These are phyloP conservation scores for Drosophila lacertosa DNA, from an alignment of 1,140 invertebrate genomes.

Conservation along the genomic window DNA sequence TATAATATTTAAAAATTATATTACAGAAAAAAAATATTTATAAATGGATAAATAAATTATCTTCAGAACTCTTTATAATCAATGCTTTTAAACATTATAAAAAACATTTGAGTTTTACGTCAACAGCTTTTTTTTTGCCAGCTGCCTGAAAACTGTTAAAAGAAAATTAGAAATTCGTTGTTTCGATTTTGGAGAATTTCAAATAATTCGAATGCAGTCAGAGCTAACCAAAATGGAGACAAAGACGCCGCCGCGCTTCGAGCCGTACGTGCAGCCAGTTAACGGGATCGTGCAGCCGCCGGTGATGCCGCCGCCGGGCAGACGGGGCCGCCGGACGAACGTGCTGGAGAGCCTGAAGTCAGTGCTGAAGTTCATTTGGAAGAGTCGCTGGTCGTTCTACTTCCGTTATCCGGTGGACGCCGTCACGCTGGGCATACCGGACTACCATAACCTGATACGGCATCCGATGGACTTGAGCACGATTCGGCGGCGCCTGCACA, in stretches of 20 bases:
- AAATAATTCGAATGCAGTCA: background rate
- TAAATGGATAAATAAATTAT: too few species aligned
- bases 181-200: background rate
- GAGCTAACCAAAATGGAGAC: too few species aligned
- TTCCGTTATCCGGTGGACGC: slow-evolving; percentile 40
- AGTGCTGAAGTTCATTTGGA: slow-evolving; percentile 18
- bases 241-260: background rate
- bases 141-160: too few species aligned
- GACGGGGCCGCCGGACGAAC: slow-evolving; percentile 33
- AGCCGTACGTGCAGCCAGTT: slow-evolving; percentile 15
- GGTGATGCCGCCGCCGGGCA: slow-evolving; percentile 31
- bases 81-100: too few species aligned
- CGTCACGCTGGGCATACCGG: slow-evolving; percentile 6
- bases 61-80: too few species aligned
- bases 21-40: too few species aligned
- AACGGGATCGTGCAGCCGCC: slow-evolving; percentile 50
- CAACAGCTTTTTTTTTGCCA: too few species aligned
- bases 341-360: slow-evolving; percentile 29
- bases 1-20: too few species aligned
- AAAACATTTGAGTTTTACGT: too few species aligned
- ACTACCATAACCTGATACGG: slow-evolving; percentile 27
- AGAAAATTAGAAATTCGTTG: too few species aligned
- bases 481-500: slow-evolving; percentile 33
- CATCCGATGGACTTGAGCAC: slow-evolving; percentile 44
- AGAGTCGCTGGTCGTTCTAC: slow-evolving; percentile 11